Conservation (phyloP, 2,113 vertebrate genomes). For the Glaucomys volans region DNA sequence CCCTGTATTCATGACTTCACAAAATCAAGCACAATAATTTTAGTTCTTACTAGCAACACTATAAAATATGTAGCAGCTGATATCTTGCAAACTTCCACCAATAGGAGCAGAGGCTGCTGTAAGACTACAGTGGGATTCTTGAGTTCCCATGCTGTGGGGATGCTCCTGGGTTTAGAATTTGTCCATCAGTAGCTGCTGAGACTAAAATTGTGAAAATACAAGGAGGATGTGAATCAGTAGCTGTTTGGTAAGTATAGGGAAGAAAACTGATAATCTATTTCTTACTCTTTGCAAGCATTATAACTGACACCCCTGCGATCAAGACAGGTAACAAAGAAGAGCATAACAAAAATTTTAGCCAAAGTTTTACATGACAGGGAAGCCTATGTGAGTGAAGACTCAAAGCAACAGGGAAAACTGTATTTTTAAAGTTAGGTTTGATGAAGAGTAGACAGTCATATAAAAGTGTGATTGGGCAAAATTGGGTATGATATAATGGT, state of each 20-base stretch:
- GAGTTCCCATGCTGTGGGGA: not conserved
- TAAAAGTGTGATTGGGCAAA: not conserved
- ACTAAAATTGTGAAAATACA: accelerated
- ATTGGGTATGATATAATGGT: not conserved
- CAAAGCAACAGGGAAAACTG: not conserved
- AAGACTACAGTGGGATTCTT: not conserved
- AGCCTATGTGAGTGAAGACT: not conserved
- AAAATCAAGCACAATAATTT: not conserved
- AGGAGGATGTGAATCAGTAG: not conserved
- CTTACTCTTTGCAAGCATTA: not conserved
- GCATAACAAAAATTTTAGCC: not conserved
- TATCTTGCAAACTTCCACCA: not conserved
- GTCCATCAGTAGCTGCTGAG: not conserved
- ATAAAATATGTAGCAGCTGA: not conserved
- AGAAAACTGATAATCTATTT: not conserved
- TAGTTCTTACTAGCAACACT: not conserved
- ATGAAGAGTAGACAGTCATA: not conserved
- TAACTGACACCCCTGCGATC: not conserved
- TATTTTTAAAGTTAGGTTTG: not conserved
- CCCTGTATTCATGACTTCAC: not conserved
- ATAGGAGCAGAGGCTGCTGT: not conserved
- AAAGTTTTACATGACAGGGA: not conserved
- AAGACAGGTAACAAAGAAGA: not conserved
- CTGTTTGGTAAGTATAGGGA: not conserved
- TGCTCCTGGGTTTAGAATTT: not conserved